These are phyloP conservation scores for Andricus grossulariae DNA, from an alignment of 1,140 invertebrate genomes.

Conservation along the genomic window DNA sequence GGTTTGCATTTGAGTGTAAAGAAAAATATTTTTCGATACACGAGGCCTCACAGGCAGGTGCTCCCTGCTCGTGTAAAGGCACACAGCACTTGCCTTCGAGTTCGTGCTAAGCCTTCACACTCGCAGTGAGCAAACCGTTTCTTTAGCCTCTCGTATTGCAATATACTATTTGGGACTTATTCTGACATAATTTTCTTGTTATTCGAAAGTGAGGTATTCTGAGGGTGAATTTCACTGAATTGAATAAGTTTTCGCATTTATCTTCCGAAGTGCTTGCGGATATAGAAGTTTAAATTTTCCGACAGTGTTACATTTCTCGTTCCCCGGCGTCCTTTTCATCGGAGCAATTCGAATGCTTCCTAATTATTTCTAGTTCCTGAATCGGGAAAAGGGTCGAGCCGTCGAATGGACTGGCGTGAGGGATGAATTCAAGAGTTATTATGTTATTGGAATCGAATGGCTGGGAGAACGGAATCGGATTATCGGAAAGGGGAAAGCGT, in stretches of 20 bases:
- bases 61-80: too few relatives aligned
- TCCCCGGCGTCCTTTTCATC: constrained; percentile 35
- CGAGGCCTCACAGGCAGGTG: too few relatives aligned
- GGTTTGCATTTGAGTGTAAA: too few relatives aligned
- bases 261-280: constrained; percentile 10
- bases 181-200: background rate
- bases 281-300: constrained; percentile 28
- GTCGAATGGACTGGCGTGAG: constrained; percentile 44
- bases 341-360: constrained; percentile 57
- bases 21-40: too few relatives aligned
- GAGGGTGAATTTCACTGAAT: background rate
- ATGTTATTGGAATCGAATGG: constrained; percentile 65
- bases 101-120: too few relatives aligned
- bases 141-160: too few relatives aligned
- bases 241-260: constrained; percentile 24
- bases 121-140: too few relatives aligned
- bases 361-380: constrained; percentile 59
- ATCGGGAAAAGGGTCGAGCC: constrained; percentile 38
- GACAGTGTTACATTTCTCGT: constrained; percentile 24
- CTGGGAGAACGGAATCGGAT: constrained; percentile 54
- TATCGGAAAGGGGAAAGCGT: constrained; percentile 49
- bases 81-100: too few relatives aligned
- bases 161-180: too few relatives aligned
- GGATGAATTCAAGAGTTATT: constrained; percentile 61
- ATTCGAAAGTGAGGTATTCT: background rate